Base-by-base conservation (phyloP, 2,888 invertebrate species). In the Mamestra brassicae region DNA sequence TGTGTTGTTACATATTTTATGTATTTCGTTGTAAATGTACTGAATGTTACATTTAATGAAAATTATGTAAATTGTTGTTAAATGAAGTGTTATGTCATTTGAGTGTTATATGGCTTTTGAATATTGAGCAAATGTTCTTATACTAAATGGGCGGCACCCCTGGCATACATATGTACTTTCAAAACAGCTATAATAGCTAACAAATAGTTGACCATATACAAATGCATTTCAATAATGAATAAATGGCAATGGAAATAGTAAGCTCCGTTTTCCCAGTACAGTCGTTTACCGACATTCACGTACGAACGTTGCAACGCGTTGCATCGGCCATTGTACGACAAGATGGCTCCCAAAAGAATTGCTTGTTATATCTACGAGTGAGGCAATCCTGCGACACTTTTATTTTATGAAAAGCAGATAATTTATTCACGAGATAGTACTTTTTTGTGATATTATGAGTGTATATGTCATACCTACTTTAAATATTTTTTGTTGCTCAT, bases 301-400 rank as follows among this genome's bases (percentile, higher is more conserved):
- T 60, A 68, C 45, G 50, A 47, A 42, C 26, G 62, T 26, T 70
- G 57, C 68, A 52, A 55, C 42, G 13, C 55, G 36, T 11, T 69
- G 69, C 77, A 54, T 36, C 52, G 17, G 13, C 11, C 50, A 2
- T 5, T 36, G 4, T 34, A 36, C 45, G 7, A 52, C 52, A 6
- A 66, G 13, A 79, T 76, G 62, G 61, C 57, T 65, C 82, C 79
- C 82, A 57, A 8, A 45, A 26, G 62, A 26, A n/a, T 80, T 34
- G n/a, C 10, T 6, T 42, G 42, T 38, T 38, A 5, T 38, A 38
- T 38, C 38, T 38, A 38, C 38, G 6, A 60, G 10, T n/a, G 38
- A 26, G 15, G 34, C 26, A 57, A 57, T 13, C 57, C 57, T 57
- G 34, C 11, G 57, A 10, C 26, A 11, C 13, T 57, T 57, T 13